Base-by-base conservation (phyloP, 2,888 invertebrate genomes). In the Cephalotes varians region DNA sequence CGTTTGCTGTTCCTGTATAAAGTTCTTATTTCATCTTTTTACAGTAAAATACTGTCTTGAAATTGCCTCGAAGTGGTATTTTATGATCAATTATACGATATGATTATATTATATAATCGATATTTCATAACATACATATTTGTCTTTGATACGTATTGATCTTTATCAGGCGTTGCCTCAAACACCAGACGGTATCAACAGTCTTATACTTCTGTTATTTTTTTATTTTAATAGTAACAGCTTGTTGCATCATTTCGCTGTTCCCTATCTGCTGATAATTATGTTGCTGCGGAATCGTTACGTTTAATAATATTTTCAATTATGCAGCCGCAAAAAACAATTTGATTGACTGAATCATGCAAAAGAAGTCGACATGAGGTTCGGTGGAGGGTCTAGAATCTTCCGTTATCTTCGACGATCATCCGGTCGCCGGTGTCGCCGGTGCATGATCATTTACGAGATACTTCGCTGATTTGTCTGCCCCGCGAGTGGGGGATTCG, bases 401-500 rank as follows among this genome's bases (percentile, higher is more conserved):
- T 83, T 86, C 82, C 56, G 65, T 76, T 58, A 73, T 81, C 69
- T 81, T 65, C 58, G 31, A 82, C 37, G 47, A 56, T 82, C 54
- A 74, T 82, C 47, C 54, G 47, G 73, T 82, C 69, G 65, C 40
- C 65, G 67, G 64, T 47, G 44, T 47, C 37, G 25, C 31, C 65
- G 44, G 21, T 65, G 79, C 67, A 65, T 44, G 62, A 71, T 86
- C 73, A 15, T 82, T 86, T 67, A 74, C 49, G 58, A 69, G 76
- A 69, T 69, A 79, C 49, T 82, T 88, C 81, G 82, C 81, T 69
- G 84, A 87, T 88, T 83, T 67, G 71, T 25, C 34, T 34, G 7
- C 65, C 18, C 9, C 1, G 54, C 10, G 58, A 65, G 83, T 84
- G 86, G 88, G 73, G 87, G 87, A 79, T 87, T 81, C 54, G 64